A percentile compares a stretch with the other conserved stretches of the same genome.
phyloP scores from a whole-genome alignment of 2,113 vertebrate species.

The Empidonax alnorum region DNA sequence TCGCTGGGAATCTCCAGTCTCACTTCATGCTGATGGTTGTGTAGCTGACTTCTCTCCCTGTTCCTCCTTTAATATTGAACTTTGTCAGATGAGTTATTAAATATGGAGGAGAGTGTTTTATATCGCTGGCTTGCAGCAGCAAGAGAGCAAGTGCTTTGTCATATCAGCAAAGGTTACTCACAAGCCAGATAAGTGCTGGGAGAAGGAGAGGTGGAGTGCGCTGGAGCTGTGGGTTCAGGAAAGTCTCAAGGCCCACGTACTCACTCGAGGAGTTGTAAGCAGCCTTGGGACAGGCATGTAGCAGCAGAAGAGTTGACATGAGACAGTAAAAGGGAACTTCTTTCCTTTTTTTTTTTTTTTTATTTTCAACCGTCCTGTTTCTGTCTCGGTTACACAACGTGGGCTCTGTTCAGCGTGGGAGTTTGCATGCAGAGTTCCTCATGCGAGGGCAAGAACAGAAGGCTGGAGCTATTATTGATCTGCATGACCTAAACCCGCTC shows the following conservation, averaged over 20 bases:
- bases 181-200: background rate
- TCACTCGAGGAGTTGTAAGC: background rate
- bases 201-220: background rate
- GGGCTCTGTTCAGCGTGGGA: constrained; percentile 10
- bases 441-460: constrained; percentile 15
- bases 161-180: background rate
- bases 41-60: background rate
- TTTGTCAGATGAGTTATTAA: constrained; percentile 24
- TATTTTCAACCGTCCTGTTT: background rate
- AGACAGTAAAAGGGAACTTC: constrained; percentile 12
- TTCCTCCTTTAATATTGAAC: background rate
- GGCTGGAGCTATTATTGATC: background rate
- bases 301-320: background rate
- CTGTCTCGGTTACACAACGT: background rate
- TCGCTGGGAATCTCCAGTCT: background rate
- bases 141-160: constrained; percentile 33
- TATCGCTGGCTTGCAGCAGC: constrained; percentile 1
- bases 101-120: background rate
- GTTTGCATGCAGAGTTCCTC: background rate
- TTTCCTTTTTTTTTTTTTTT: background rate
- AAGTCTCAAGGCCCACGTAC: background rate
- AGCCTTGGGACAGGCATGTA: background rate
- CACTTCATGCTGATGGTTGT: background rate
- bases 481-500: background rate
- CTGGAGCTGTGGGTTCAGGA: background rate